Percentiles rank a stretch among this genome's conserved stretches.
Evolutionary conservation across 2,888 invertebrate genomes (phyloP).

Genomic region (Hedya salicella): DNA sequence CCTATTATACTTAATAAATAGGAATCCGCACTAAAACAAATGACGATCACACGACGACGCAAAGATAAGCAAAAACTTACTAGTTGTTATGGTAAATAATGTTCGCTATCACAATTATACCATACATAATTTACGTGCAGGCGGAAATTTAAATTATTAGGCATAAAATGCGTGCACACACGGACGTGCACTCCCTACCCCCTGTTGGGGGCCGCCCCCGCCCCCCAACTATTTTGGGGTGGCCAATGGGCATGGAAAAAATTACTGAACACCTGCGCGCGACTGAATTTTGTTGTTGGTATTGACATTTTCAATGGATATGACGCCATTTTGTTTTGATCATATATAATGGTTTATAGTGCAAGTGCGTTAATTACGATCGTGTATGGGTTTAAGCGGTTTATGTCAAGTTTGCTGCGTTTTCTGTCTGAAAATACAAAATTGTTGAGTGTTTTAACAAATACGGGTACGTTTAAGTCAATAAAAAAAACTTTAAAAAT

Average conservation of each 20-base stretch:
- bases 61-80: slow-evolving; percentile 20
- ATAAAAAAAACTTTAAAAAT: too few relatives aligned
- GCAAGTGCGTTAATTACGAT: neutral
- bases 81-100: slow-evolving; percentile 51
- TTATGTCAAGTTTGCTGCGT: too few relatives aligned
- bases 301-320: slow-evolving; percentile 77
- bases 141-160: slow-evolving; percentile 84
- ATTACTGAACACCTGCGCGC: slow-evolving; percentile 81
- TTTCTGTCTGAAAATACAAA: too few relatives aligned
- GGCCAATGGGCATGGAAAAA: slow-evolving; percentile 76
- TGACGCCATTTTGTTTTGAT: slow-evolving; percentile 76
- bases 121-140: slow-evolving; percentile 56
- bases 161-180: slow-evolving; percentile 82
- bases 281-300: slow-evolving; percentile 67
- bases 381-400: neutral
- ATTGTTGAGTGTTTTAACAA: too few relatives aligned
- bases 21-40: too few relatives aligned
- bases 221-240: slow-evolving; percentile 80
- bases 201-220: slow-evolving; percentile 57
- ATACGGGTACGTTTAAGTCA: too few relatives aligned
- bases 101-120: slow-evolving; percentile 71
- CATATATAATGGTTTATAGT: slow-evolving; percentile 27
- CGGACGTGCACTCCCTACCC: slow-evolving; percentile 51
- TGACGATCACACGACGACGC: neutral
- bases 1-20: too few relatives aligned